A percentile compares a stretch with the other conserved stretches of the same genome.
These are phyloP conservation scores for Eupsittula cactorum DNA, from an alignment of 2,113 vertebrate species.

Conservation along the genomic window DNA sequence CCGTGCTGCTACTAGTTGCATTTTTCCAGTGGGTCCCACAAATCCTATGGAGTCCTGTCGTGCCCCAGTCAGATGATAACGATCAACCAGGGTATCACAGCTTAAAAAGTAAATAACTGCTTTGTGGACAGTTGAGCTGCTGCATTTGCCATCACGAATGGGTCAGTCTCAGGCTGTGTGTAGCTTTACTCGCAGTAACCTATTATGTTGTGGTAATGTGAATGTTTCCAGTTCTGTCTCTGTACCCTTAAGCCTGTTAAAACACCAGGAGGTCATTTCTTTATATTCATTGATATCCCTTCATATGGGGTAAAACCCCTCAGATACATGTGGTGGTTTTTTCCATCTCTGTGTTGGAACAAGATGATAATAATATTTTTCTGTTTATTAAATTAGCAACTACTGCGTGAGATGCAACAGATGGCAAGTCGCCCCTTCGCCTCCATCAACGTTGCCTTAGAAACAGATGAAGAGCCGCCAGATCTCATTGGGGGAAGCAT, in stretches of 20 bases:
- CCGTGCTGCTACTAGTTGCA: not conserved
- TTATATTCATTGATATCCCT: not conserved
- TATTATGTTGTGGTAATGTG: not conserved
- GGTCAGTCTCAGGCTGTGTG: not conserved
- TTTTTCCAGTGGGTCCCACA: not conserved
- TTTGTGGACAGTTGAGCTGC: not conserved
- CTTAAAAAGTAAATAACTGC: not conserved
- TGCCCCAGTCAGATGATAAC: not conserved
- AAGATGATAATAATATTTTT: conserved; percentile 44
- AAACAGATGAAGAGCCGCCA: conserved; percentile 96
- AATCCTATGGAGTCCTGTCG: not conserved
- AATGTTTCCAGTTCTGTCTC: not conserved
- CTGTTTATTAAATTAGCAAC: conserved; percentile 85
- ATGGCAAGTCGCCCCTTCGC: conserved; percentile 99
- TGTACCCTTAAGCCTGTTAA: not conserved
- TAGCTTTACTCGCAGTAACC: not conserved
- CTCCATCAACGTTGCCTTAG: conserved; percentile 97
- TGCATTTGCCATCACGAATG: rapidly evolving
- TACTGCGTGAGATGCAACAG: conserved; percentile 99
- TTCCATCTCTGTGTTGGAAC: not conserved
- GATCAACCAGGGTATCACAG: not conserved
- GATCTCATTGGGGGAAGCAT: conserved; percentile 98
- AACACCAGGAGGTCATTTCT: not conserved
- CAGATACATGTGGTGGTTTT: not conserved
- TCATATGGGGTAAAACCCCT: not conserved